A percentile compares a stretch with the other conserved stretches of the same genome.
phyloP scores from a whole-genome alignment of 2,797 vertebrate species.

The Enteromius radiatus region DNA sequence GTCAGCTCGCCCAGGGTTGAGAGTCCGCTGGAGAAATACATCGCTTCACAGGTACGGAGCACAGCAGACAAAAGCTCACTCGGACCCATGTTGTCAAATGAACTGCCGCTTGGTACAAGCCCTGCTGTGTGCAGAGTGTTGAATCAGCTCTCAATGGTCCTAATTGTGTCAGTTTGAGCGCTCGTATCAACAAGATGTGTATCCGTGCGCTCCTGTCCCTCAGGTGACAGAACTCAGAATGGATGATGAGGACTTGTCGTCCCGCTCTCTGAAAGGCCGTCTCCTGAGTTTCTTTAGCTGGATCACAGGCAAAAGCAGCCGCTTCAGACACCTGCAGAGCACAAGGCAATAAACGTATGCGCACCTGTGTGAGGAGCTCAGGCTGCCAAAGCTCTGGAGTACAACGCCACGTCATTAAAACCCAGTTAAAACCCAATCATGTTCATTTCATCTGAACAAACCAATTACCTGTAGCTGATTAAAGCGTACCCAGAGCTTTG shows the following conservation, averaged over 20 bases:
- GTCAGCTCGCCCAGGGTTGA: slow-evolving; percentile 88
- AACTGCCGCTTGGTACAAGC: background rate
- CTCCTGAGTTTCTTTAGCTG: slow-evolving; percentile 80
- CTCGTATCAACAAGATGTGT: slow-evolving; percentile 24
- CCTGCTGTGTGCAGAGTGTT: background rate
- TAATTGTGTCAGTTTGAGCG: slow-evolving; percentile 43
- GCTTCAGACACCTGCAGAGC: slow-evolving; percentile 75
- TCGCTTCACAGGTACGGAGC: slow-evolving; percentile 74
- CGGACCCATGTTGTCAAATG: slow-evolving; percentile 1
- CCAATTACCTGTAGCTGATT: slow-evolving; percentile 25
- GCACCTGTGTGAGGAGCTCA: slow-evolving; percentile 65
- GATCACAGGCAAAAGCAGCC: slow-evolving; percentile 74
- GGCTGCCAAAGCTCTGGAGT: slow-evolving; percentile 69
- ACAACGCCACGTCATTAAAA: slow-evolving; percentile 7
- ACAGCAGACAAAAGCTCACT: background rate
- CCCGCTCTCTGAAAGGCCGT: slow-evolving; percentile 76
- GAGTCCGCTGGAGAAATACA: slow-evolving; percentile 97
- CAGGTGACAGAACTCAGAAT: slow-evolving; percentile 74
- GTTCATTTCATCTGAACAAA: slow-evolving; percentile 34
- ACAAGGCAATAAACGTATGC: slow-evolving; percentile 84
- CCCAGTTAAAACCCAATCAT: slow-evolving; percentile 37
- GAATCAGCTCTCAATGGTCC: slow-evolving; percentile 20
- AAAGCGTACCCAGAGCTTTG: slow-evolving; percentile 52
- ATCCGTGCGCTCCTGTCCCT: slow-evolving; percentile 53
- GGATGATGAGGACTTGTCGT: slow-evolving; percentile 74